A percentile compares a stretch with the other conserved stretches of the same genome.
phyloP scores from a whole-genome alignment of 2,113 vertebrate species.

The Chloropsis cyanopogon region DNA sequence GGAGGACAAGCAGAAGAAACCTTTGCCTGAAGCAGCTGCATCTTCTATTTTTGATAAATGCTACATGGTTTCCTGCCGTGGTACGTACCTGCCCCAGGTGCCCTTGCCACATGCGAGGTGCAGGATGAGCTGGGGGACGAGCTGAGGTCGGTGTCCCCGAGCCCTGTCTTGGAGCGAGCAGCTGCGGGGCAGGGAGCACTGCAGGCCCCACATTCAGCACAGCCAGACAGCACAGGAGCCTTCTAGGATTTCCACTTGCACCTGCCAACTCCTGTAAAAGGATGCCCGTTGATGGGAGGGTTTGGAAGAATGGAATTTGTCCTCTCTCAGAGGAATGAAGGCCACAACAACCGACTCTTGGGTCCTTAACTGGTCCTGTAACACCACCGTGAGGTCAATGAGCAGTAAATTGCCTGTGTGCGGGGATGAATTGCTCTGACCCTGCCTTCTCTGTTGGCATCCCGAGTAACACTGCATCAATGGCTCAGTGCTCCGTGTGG shows the following conservation, averaged over 20 bases:
- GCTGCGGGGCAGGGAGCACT: not conserved
- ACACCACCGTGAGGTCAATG: not conserved
- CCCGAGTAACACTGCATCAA: accelerated
- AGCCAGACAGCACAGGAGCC: not conserved
- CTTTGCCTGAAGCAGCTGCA: not conserved
- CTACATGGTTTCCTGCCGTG: accelerated
- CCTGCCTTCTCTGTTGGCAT: not conserved
- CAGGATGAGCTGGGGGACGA: not conserved
- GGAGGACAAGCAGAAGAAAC: not conserved
- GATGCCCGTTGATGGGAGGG: not conserved
- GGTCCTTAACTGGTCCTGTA: not conserved
- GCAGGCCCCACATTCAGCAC: accelerated
- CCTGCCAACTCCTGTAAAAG: not conserved
- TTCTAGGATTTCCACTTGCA: not conserved
- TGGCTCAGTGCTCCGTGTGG: accelerated
- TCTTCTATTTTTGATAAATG: not conserved
- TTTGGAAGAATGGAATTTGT: not conserved
- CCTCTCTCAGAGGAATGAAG: not conserved
- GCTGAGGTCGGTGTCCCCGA: accelerated
- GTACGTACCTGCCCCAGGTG: accelerated
- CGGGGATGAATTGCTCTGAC: not conserved
- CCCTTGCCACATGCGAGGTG: not conserved
- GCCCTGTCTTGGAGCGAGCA: not conserved
- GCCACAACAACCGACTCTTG: accelerated
- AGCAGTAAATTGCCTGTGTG: too few relatives aligned